Evolutionary conservation across 2,888 invertebrate species (phyloP), one percentile per base, ranked within the genome.

Genomic region (Molanna angustata): DNA sequence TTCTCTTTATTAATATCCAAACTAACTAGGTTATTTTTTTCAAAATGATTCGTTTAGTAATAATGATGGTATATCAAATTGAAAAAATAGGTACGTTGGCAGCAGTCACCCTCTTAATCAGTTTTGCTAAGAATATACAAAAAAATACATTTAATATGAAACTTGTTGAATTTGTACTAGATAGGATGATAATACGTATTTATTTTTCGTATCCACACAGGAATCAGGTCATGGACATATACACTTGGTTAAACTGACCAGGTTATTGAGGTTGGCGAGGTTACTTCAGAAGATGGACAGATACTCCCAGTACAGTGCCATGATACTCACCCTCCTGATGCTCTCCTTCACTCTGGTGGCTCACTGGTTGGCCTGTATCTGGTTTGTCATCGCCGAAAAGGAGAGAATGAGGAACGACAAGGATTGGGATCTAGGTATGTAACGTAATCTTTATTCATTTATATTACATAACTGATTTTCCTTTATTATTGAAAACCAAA

Each of bases 351-450:
- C 93, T 37, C 77, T 96, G 62, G 86, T 94, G 47, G 95, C 96
- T 2, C 96, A 97, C 71, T 96, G 96, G 96, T 78, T 96, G 58
- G 96, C 96, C 11, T 96, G 96, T 71, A 86, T 96, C 63, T 97
- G 96, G 96, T 96, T 90, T 73, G 91, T 94, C 62, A 94, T 96
- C 63, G 96, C 95, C 6, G 90, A 90, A 65, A 88, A 88, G 66
- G 95, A 95, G 70, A 82, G 87, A 59, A 79, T 84, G 46, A 76
- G 77, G 61, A 78, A 82, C 60, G 82, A 83, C 62, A 71, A 68
- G 47, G 82, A 83, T 61, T 90, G 90, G 89, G 87, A 89, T 69
- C 82, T 91, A 63, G 92, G 93, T 94, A 73, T 81, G 82, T 69
- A 3, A 14, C 7, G 16, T 16, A 16, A 3, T 35, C 11, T 33